These are phyloP conservation scores for Alces alces DNA, from an alignment of 2,113 vertebrate genomes.

Conservation along the genomic window DNA sequence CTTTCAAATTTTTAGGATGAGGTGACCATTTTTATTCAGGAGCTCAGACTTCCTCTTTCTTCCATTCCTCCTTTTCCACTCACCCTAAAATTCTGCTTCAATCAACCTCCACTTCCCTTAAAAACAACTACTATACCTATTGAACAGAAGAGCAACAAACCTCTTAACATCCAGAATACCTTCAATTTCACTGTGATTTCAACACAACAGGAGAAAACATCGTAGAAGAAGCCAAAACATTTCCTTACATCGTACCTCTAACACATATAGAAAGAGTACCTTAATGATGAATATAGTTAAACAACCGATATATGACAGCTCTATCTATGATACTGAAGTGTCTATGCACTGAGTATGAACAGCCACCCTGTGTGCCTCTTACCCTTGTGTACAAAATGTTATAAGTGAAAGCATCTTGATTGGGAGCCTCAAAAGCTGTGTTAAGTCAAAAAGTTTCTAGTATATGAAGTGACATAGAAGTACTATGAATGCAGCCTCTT, in stretches of 20 bases:
- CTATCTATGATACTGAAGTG: neutral
- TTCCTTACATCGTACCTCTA: neutral
- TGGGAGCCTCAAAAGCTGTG: neutral
- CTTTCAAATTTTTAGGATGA: neutral
- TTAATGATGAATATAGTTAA: neutral
- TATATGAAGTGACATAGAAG: neutral
- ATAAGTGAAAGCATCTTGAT: neutral
- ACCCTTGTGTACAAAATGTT: neutral
- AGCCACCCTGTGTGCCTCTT: neutral
- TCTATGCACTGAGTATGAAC: neutral
- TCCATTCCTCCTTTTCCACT: neutral
- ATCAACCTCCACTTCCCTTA: constrained; percentile 9
- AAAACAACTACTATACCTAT: neutral
- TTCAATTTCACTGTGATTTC: neutral
- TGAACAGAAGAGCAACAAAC: neutral
- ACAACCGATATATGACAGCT: neutral
- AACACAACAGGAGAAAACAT: neutral
- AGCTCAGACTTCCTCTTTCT: neutral
- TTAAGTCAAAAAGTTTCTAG: neutral
- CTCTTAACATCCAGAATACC: neutral
- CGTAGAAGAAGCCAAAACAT: neutral
- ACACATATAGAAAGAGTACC: neutral
- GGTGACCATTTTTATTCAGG: neutral
- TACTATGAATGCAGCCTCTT: constrained; percentile 17
- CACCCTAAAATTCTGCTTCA: neutral